phyloP scores from a whole-genome alignment of 2,113 vertebrate species.

The Australoheros scitulus region DNA sequence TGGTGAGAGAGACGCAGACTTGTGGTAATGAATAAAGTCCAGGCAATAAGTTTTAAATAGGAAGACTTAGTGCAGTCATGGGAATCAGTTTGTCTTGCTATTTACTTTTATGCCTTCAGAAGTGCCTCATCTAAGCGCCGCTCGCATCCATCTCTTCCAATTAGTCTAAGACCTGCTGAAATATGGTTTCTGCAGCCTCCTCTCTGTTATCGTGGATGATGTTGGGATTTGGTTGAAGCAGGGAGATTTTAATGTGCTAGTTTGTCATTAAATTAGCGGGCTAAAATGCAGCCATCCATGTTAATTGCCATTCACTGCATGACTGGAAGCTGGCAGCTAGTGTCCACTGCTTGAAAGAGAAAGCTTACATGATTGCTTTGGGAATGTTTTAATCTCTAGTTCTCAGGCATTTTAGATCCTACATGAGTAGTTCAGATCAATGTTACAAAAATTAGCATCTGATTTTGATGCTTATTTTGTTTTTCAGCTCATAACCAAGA shows the following conservation, averaged over 20 bases:
- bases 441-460: background rate
- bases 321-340: slow-evolving; percentile 2
- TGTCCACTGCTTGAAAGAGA: background rate
- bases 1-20: slow-evolving; percentile 7
- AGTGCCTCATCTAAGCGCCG: slow-evolving; percentile 40
- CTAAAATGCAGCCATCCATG: slow-evolving; percentile 23
- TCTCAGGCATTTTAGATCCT: background rate
- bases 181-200: slow-evolving; percentile 23
- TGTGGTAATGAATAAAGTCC: slow-evolving; percentile 45
- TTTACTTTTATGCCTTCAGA: slow-evolving; percentile 56
- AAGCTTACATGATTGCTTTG: background rate
- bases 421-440: background rate
- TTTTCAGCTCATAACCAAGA: background rate
- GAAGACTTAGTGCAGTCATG: slow-evolving; percentile 67
- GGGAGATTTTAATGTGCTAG: slow-evolving; percentile 39
- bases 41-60: slow-evolving; percentile 47
- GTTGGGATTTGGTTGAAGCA: slow-evolving; percentile 34
- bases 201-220: slow-evolving; percentile 18
- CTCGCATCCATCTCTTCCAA: slow-evolving; percentile 64
- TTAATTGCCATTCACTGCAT: slow-evolving; percentile 32
- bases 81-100: slow-evolving; percentile 63
- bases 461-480: background rate
- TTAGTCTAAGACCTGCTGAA: slow-evolving; percentile 56
- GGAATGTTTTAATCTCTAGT: background rate
- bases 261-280: slow-evolving; percentile 39